A percentile compares a stretch with the other conserved stretches of the same genome.
Evolutionary conservation across 37 sponge, comb jelly and placozoan species (phyloP).

Genomic region (Cladorhizidae sp.): DNA sequence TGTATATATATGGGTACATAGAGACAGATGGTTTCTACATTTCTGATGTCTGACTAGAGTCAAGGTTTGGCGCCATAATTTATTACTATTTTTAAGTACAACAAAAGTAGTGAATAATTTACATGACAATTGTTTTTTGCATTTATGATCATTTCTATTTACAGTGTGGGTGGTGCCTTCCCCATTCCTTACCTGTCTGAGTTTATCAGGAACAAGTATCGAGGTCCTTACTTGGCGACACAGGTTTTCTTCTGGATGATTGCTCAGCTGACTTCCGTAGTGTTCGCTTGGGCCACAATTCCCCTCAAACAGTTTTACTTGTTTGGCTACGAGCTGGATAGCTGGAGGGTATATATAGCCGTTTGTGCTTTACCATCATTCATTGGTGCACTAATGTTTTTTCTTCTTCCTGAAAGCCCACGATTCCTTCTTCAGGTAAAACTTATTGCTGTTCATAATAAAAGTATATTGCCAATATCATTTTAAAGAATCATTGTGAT

Average conservation of each 20-base stretch:
- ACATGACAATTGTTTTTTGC: too few relatives aligned
- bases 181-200: constrained; percentile 67
- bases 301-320: constrained; percentile 28
- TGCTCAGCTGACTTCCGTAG: constrained; percentile 47
- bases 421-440: constrained; percentile 56
- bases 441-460: too few relatives aligned
- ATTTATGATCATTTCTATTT: too few relatives aligned
- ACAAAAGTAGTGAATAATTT: too few relatives aligned
- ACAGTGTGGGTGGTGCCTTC: constrained; percentile 53
- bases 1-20: too few relatives aligned
- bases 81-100: too few relatives aligned
- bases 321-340: constrained; percentile 16
- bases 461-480: too few relatives aligned
- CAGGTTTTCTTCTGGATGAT: constrained; percentile 65
- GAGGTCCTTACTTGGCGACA: constrained; percentile 55
- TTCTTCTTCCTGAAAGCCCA: constrained; percentile 79
- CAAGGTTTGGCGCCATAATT: too few relatives aligned
- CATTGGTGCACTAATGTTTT: constrained; percentile 43
- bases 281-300: constrained; percentile 67
- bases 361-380: constrained; percentile 68
- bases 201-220: constrained; percentile 58
- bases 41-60: too few relatives aligned
- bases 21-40: too few relatives aligned
- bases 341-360: constrained; percentile 67
- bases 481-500: too few relatives aligned